phyloP scores from a whole-genome alignment of 2,113 vertebrate genomes.

The Melanocharis versteri region DNA sequence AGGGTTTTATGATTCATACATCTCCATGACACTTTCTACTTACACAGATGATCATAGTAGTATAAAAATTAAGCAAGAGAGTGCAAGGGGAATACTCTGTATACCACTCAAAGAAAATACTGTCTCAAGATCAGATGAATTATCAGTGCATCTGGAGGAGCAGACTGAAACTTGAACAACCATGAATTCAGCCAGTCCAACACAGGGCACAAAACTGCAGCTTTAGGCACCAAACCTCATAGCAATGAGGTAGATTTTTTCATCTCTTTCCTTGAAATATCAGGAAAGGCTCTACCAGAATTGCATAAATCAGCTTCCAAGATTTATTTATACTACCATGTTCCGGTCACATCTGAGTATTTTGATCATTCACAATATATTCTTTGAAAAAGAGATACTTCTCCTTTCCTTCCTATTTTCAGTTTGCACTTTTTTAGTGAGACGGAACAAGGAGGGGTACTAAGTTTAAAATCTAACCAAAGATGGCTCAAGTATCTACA shows the following conservation, averaged over 20 bases:
- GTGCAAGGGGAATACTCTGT: accelerated
- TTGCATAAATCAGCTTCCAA: neutral
- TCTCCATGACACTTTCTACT: neutral
- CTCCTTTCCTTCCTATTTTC: neutral
- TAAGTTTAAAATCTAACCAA: neutral
- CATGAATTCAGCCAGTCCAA: accelerated
- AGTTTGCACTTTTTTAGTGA: neutral
- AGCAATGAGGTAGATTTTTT: accelerated
- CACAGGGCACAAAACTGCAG: neutral
- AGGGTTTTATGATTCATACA: neutral
- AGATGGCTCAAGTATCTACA: neutral
- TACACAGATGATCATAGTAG: neutral
- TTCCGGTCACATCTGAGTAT: neutral
- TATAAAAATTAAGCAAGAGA: accelerated
- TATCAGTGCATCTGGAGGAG: neutral
- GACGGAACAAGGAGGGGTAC: neutral
- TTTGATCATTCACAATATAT: neutral
- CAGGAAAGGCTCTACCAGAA: neutral
- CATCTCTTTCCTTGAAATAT: neutral
- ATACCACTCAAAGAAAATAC: neutral
- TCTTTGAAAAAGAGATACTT: neutral
- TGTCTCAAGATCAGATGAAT: neutral
- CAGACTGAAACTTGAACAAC: neutral
- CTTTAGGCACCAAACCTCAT: neutral
- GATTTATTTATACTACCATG: neutral